Evolutionary conservation across 2,113 vertebrate species (phyloP).

Genomic region (Melanocharis versteri): DNA sequence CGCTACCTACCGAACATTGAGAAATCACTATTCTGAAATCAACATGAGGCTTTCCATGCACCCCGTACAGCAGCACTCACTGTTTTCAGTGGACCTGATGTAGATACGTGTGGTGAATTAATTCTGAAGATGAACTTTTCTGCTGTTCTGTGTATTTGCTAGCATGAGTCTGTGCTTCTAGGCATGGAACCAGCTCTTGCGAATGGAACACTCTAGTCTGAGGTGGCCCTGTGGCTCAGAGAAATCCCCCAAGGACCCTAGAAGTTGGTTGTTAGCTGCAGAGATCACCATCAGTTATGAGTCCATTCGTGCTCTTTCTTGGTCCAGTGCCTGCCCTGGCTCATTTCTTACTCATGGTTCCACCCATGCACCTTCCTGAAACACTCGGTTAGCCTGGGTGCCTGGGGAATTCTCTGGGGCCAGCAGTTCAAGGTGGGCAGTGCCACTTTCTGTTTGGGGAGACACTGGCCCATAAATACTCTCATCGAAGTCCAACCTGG

Average conservation of each 20-base stretch:
- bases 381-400: not conserved
- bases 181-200: not conserved
- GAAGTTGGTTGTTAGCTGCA: not conserved
- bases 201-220: not conserved
- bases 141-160: not conserved
- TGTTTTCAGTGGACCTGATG: not conserved
- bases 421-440: fast-evolving
- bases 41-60: not conserved
- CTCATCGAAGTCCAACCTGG: not conserved
- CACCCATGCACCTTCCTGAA: not conserved
- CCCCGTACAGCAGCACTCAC: fast-evolving
- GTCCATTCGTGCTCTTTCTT: not conserved
- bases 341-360: not conserved
- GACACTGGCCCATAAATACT: not conserved
- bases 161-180: not conserved
- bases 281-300: not conserved
- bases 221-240: not conserved
- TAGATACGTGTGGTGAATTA: not conserved
- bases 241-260: not conserved
- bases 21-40: not conserved
- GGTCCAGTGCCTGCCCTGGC: not conserved
- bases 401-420: not conserved
- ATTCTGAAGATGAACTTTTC: not conserved
- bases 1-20: not conserved
- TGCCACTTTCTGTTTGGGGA: not conserved